phyloP scores from a whole-genome alignment of 2,888 invertebrate genomes.

The Eupeodes luniger region DNA sequence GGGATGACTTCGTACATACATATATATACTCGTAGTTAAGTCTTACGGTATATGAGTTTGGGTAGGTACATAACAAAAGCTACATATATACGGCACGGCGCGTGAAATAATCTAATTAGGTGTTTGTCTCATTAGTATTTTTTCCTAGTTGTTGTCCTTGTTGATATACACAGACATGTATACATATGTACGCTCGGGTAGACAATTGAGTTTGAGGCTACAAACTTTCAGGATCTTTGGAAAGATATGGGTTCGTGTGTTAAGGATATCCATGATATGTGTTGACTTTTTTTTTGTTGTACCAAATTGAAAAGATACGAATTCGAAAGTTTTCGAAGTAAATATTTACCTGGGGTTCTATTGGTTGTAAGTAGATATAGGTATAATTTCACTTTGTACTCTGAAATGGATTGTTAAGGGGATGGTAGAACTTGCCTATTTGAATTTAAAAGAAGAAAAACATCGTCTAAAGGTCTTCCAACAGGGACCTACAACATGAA shows the following conservation, averaged over 20 bases:
- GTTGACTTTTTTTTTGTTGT: not conserved
- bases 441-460: too few species aligned
- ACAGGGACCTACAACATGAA: too few species aligned
- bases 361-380: not conserved
- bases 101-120: constrained; percentile 73
- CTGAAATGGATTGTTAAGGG: too few species aligned
- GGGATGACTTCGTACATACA: constrained; percentile 14
- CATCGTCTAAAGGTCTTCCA: too few species aligned
- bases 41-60: not conserved
- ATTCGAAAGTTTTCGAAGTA: not conserved
- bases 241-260: not conserved
- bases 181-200: not conserved
- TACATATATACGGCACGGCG: not conserved
- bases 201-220: not conserved
- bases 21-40: not conserved
- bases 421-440: too few species aligned
- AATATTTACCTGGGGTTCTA: not conserved
- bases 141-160: constrained; percentile 34
- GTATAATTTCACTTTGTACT: too few species aligned
- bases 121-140: constrained; percentile 72
- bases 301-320: not conserved
- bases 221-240: not conserved
- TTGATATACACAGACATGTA: not conserved
- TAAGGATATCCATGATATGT: not conserved
- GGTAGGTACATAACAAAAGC: not conserved